Evolutionary conservation across 2,113 vertebrate genomes (phyloP).

Genomic region (Ranitomeya imitator): DNA sequence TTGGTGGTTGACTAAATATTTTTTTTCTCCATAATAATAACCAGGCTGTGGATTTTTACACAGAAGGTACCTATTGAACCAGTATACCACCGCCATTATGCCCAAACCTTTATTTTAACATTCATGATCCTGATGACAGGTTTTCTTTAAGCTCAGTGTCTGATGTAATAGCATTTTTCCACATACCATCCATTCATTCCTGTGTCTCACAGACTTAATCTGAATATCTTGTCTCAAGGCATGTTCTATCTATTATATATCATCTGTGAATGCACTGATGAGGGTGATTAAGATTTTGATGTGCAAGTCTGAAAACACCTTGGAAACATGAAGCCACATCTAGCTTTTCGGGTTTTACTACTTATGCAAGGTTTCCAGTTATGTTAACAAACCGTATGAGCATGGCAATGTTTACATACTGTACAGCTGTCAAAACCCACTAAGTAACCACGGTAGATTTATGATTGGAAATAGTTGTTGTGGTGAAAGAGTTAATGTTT

Average conservation of each 20-base stretch:
- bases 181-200: constrained; percentile 40
- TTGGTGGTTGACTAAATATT: too few species aligned
- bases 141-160: background rate
- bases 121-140: too few species aligned
- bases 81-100: too few species aligned
- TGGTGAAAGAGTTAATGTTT: background rate
- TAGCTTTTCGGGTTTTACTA: constrained; percentile 43
- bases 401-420: constrained; percentile 38
- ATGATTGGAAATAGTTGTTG: background rate
- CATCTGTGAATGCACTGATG: constrained; percentile 16
- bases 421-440: constrained; percentile 1
- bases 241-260: constrained; percentile 7
- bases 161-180: constrained; percentile 25
- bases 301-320: constrained; percentile 5
- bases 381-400: background rate
- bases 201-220: constrained; percentile 1
- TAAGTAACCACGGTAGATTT: constrained; percentile 3
- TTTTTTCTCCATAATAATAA: too few species aligned
- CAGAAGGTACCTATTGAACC: too few species aligned
- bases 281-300: constrained; percentile 30
- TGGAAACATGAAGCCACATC: constrained; percentile 20
- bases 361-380: constrained; percentile 23
- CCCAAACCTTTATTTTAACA: too few species aligned
- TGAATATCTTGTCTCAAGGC: constrained; percentile 20
- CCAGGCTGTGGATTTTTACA: too few species aligned